A percentile compares a stretch with the other conserved stretches of the same genome.
Evolutionary conservation across 2,888 invertebrate genomes (phyloP).

Genomic region (Sarcophaga caerulescens): DNA sequence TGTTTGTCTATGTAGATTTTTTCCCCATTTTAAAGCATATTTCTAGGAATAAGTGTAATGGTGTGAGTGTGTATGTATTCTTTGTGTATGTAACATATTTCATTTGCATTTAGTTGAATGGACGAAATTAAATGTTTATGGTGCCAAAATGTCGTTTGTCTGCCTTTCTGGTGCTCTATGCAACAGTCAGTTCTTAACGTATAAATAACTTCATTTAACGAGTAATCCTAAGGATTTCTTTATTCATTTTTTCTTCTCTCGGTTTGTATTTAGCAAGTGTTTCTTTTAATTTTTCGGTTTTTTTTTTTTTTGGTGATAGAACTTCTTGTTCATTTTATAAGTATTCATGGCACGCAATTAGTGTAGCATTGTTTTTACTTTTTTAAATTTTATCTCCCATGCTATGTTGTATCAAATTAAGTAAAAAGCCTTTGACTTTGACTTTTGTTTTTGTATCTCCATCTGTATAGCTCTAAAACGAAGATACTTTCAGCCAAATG

Average conservation of each 20-base stretch:
- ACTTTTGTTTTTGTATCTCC: conserved; percentile 40
- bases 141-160: conserved; percentile 66
- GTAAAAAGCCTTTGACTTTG: conserved; percentile 65
- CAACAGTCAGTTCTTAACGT: conserved; percentile 10
- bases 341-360: conserved; percentile 77
- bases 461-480: conserved; percentile 1
- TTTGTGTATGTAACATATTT: conserved; percentile 26
- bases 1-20: background rate
- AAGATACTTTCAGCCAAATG: conserved; percentile 1
- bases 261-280: conserved; percentile 43
- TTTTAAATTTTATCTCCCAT: conserved; percentile 1
- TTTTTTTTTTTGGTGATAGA: conserved; percentile 35
- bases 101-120: conserved; percentile 57
- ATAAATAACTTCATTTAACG: conserved; percentile 68
- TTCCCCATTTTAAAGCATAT: background rate
- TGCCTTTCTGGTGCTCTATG: conserved; percentile 35
- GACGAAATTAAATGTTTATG: conserved; percentile 67
- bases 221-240: conserved; percentile 49
- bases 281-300: conserved; percentile 20
- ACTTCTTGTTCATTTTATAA: conserved; percentile 55
- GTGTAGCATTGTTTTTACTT: conserved; percentile 76
- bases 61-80: background rate
- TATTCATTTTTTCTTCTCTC: conserved; percentile 30
- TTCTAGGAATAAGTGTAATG: background rate
- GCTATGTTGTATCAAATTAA: conserved; percentile 49